Conservation (phyloP, 2,113 vertebrate species). For the Ictalurus punctatus region DNA sequence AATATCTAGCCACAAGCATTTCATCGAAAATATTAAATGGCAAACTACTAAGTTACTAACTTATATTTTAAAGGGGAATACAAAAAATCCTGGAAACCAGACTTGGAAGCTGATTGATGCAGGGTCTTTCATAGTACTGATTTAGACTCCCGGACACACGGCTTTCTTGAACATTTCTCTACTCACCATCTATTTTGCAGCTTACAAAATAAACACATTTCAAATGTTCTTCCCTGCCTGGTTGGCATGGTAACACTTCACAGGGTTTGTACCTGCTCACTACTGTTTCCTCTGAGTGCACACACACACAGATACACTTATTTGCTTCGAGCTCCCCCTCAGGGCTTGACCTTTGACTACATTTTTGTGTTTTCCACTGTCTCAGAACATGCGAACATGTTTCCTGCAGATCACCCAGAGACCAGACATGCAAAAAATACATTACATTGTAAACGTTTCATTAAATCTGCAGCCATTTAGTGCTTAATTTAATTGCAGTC, state of each 20-base stretch:
- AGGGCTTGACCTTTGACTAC: constrained; percentile 49
- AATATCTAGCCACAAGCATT: background rate
- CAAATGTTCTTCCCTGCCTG: constrained; percentile 55
- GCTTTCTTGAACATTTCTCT: constrained; percentile 27
- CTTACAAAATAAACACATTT: constrained; percentile 63
- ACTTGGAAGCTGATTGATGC: constrained; percentile 30
- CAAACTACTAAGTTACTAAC: background rate
- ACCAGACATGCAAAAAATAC: background rate
- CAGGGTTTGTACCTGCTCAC: constrained; percentile 60
- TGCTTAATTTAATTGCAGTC: constrained; percentile 10
- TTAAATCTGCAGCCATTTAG: background rate
- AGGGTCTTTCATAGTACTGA: constrained; percentile 26
- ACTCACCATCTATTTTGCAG: constrained; percentile 54
- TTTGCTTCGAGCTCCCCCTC: background rate
- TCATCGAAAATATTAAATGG: background rate
- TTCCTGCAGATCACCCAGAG: constrained; percentile 6
- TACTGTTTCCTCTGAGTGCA: constrained; percentile 47
- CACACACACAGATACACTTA: constrained; percentile 35
- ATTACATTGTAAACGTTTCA: background rate
- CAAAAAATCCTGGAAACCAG: constrained; percentile 22
- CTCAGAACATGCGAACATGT: background rate
- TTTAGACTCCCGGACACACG: constrained; percentile 42
- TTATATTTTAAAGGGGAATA: background rate
- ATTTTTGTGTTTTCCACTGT: constrained; percentile 24
- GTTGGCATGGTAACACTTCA: constrained; percentile 73